Evolutionary conservation across 2,888 invertebrate genomes (phyloP).

Genomic region (Apodemia zela): DNA sequence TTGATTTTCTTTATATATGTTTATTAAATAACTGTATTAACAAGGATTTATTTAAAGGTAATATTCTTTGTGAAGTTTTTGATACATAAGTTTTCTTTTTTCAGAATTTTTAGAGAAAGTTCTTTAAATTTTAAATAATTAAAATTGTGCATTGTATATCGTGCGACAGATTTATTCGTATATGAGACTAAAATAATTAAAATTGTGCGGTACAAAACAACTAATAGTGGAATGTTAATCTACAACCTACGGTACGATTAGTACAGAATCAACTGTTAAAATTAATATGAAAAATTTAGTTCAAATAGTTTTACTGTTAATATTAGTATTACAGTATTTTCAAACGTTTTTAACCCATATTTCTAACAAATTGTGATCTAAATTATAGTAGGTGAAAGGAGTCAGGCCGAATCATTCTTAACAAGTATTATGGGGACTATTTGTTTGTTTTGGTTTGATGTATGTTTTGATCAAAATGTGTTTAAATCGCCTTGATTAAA

Average conservation of each 20-base stretch:
- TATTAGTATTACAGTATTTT: background rate
- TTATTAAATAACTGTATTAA: too few relatives aligned
- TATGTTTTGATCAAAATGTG: too few relatives aligned
- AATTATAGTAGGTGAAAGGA: too few relatives aligned
- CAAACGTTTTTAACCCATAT: background rate
- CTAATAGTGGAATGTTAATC: conserved; percentile 59
- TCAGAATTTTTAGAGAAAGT: background rate
- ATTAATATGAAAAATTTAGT: background rate
- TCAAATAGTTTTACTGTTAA: background rate
- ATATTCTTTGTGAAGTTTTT: too few relatives aligned
- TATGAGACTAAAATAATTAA: conserved; percentile 21
- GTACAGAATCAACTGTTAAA: background rate
- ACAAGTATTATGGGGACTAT: too few relatives aligned
- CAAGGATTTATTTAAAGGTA: too few relatives aligned
- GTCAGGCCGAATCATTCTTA: too few relatives aligned
- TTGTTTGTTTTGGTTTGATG: too few relatives aligned
- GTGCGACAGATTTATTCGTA: conserved; percentile 24
- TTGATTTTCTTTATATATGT: too few relatives aligned
- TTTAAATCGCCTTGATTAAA: too few relatives aligned
- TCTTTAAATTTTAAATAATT: background rate
- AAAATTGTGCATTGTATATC: background rate
- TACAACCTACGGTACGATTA: conserved; percentile 56
- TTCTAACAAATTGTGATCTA: background rate
- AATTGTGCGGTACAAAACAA: conserved; percentile 30
- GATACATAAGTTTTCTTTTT: too few relatives aligned